Evolutionary conservation across 2,797 vertebrate species (phyloP).

Genomic region (Labroides dimidiatus): DNA sequence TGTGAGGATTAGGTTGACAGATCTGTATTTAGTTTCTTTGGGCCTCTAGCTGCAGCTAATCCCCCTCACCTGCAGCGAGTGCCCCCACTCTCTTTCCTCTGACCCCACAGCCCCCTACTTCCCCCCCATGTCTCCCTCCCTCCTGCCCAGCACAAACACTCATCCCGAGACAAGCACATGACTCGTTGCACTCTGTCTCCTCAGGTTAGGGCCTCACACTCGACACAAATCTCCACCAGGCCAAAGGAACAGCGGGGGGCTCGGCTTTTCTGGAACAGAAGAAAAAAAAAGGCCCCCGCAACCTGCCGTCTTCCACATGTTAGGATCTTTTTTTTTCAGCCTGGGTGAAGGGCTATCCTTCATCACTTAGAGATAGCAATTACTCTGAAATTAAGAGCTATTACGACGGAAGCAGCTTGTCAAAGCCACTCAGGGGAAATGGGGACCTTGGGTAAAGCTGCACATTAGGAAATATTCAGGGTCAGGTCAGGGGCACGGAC

Average conservation of each 20-base stretch:
- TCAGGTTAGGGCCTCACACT: slow-evolving; percentile 83
- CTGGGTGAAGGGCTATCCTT: slow-evolving; percentile 73
- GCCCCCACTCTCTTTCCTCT: slow-evolving; percentile 74
- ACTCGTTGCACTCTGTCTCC: slow-evolving; percentile 85
- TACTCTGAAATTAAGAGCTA: slow-evolving; percentile 84
- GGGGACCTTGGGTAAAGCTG: slow-evolving; percentile 77
- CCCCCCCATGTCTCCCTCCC: slow-evolving; percentile 63
- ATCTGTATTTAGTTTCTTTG: slow-evolving; percentile 89
- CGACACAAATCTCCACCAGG: slow-evolving; percentile 78
- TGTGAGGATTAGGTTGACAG: slow-evolving; percentile 88
- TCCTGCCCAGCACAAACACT: slow-evolving; percentile 82
- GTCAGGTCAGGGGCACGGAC: slow-evolving; percentile 80
- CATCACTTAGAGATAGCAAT: slow-evolving; percentile 84
- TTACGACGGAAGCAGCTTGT: slow-evolving; percentile 85
- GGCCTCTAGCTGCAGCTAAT: slow-evolving; percentile 87
- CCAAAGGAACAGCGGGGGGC: slow-evolving; percentile 78
- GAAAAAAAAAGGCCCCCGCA: slow-evolving; percentile 75
- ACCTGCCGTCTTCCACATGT: slow-evolving; percentile 76
- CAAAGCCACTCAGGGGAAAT: slow-evolving; percentile 81
- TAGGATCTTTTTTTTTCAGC: slow-evolving; percentile 70
- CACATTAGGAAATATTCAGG: slow-evolving; percentile 82
- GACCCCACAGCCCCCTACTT: slow-evolving; percentile 73
- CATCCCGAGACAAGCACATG: slow-evolving; percentile 85
- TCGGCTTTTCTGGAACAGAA: slow-evolving; percentile 69
- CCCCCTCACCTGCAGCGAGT: slow-evolving; percentile 86